Evolutionary conservation across 2,888 invertebrate genomes (phyloP).

Genomic region (Drosophila falleni): DNA sequence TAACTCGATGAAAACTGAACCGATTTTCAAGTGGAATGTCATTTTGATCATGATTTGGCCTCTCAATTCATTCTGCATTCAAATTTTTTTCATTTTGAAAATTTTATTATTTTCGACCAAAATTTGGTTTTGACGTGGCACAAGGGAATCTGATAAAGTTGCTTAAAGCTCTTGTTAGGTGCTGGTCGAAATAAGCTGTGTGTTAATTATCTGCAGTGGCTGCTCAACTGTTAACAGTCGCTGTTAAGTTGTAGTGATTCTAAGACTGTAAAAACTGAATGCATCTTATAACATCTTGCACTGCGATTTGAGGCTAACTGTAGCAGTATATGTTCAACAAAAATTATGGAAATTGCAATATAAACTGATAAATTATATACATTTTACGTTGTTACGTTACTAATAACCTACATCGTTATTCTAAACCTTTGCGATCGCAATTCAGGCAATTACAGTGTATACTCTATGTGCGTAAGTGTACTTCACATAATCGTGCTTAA

Average conservation of each 20-base stretch:
- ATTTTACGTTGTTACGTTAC: not conserved
- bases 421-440: too few relatives aligned
- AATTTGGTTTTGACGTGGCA: too few relatives aligned
- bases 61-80: too few relatives aligned
- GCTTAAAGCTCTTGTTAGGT: too few relatives aligned
- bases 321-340: not conserved
- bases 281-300: not conserved
- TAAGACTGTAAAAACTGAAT: slow-evolving; percentile 7
- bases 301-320: not conserved
- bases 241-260: slow-evolving; percentile 7
- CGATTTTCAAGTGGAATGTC: too few relatives aligned
- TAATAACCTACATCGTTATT: too few relatives aligned
- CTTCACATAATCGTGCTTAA: not conserved
- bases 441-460: too few relatives aligned
- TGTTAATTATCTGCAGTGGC: slow-evolving; percentile 2
- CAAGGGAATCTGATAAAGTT: too few relatives aligned
- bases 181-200: not conserved
- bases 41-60: too few relatives aligned
- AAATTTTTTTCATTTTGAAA: too few relatives aligned
- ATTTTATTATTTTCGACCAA: too few relatives aligned
- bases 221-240: slow-evolving; percentile 4
- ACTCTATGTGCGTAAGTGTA: not conserved
- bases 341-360: not conserved
- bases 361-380: not conserved
- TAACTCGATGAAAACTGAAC: too few relatives aligned